Conservation (phyloP, 64 coral and sea anemone genomes). For the Anthopleura sola region DNA sequence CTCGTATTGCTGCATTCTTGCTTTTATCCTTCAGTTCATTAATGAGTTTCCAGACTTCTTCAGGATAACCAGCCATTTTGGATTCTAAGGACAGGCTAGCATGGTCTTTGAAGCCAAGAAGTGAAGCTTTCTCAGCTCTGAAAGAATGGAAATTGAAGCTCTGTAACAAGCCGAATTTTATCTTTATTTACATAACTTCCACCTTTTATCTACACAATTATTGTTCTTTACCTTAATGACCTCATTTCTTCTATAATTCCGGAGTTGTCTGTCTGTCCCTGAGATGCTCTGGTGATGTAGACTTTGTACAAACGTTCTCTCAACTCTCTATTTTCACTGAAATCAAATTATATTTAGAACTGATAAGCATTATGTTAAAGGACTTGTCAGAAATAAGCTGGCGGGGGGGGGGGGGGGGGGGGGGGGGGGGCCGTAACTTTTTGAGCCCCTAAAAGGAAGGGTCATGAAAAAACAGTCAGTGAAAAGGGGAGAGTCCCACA, state of each 20-base stretch:
- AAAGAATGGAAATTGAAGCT: neutral
- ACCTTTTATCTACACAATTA: too few species aligned
- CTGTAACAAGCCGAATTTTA: too few species aligned
- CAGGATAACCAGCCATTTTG: constrained; percentile 72
- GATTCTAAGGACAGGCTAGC: constrained; percentile 71
- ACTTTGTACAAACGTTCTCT: constrained; percentile 72
- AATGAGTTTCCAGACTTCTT: constrained; percentile 80
- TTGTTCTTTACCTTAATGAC: constrained; percentile 59
- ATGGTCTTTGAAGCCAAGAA: constrained; percentile 80
- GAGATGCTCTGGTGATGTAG: constrained; percentile 69
- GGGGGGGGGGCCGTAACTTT: too few species aligned
- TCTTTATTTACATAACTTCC: too few species aligned
- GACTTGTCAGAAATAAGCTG: too few species aligned
- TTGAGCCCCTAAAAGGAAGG: too few species aligned
- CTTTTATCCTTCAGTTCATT: constrained; percentile 64
- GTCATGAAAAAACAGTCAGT: too few species aligned
- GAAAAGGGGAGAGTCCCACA: too few species aligned
- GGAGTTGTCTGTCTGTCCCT: constrained; percentile 64
- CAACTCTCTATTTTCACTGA: constrained; percentile 66
- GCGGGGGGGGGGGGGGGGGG: too few species aligned
- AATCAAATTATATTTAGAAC: neutral
- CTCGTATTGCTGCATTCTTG: constrained; percentile 50
- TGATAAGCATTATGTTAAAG: too few species aligned
- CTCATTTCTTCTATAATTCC: constrained; percentile 84
- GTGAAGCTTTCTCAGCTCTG: constrained; percentile 67